Conservation (phyloP, 2,797 vertebrate species). For the Malurus leucopterus region DNA sequence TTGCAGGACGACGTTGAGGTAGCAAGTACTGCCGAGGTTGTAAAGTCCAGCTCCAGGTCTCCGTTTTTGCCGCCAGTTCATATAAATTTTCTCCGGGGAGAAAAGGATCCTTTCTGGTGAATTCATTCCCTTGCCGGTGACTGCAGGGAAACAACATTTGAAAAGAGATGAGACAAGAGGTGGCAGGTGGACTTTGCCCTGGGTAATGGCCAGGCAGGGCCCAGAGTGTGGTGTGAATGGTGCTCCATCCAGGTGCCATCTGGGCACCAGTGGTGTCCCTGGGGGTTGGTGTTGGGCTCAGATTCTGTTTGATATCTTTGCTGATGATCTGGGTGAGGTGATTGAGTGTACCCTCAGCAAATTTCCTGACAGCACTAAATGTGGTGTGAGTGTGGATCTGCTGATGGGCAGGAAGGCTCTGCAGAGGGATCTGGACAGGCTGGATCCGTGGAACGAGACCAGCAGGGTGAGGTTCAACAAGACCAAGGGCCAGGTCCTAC, state of each 20-base stretch:
- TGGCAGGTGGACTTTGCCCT: not conserved
- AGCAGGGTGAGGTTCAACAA: rapidly evolving
- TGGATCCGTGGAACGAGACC: rapidly evolving
- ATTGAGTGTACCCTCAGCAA: not conserved
- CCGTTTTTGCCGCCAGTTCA: slow-evolving; percentile 85
- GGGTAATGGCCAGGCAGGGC: not conserved
- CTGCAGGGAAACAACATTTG: slow-evolving; percentile 39
- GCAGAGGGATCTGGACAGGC: not conserved
- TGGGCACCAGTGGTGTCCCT: not conserved
- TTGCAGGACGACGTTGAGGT: slow-evolving; percentile 88
- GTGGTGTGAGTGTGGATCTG: not conserved
- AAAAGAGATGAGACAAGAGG: not conserved
- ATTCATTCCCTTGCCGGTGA: slow-evolving; percentile 80
- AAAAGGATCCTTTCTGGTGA: slow-evolving; percentile 83
- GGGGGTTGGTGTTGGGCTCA: not conserved
- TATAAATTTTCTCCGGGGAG: slow-evolving; percentile 80
- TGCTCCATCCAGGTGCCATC: not conserved
- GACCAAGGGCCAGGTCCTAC: not conserved
- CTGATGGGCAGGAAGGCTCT: not conserved
- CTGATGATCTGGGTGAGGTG: not conserved
- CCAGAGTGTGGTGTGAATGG: not conserved
- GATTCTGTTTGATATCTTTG: not conserved
- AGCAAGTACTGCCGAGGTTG: slow-evolving; percentile 90
- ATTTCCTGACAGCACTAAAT: not conserved
- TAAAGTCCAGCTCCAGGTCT: slow-evolving; percentile 88